These are phyloP conservation scores for Polymixis lichenea DNA, from an alignment of 2,888 invertebrate species.

Conservation along the genomic window DNA sequence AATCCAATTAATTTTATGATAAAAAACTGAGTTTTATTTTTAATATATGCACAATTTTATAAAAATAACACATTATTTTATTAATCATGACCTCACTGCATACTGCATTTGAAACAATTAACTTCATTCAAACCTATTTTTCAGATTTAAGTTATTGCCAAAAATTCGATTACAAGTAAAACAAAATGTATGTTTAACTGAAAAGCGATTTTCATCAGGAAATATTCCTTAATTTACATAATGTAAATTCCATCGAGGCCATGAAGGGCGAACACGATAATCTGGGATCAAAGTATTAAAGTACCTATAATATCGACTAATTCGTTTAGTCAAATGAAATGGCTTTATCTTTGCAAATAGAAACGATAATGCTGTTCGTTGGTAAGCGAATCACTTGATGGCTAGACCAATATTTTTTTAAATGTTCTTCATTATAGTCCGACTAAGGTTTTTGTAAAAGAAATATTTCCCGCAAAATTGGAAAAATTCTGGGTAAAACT, in stretches of 20 bases:
- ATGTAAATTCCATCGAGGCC: neutral
- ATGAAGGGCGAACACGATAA: neutral
- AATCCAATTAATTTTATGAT: neutral
- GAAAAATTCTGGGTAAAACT: too few relatives aligned
- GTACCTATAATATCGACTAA: constrained; percentile 9
- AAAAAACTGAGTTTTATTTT: neutral
- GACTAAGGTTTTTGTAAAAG: too few relatives aligned
- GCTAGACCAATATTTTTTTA: neutral
- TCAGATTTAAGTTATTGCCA: neutral
- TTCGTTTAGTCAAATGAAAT: neutral
- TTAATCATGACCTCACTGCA: neutral
- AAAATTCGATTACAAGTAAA: too few relatives aligned
- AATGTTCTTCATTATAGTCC: too few relatives aligned
- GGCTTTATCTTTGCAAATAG: neutral
- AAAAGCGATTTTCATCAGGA: neutral
- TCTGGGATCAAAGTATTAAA: constrained; percentile 1
- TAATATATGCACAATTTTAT: too few relatives aligned
- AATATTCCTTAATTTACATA: constrained; percentile 1
- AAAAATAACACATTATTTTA: neutral
- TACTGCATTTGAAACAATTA: neutral
- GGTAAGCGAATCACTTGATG: neutral
- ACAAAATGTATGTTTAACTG: neutral
- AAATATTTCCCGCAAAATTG: neutral
- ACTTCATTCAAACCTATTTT: neutral
- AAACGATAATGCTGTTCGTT: neutral